These are phyloP conservation scores for Trochalopteron elliotii DNA, from an alignment of 2,113 vertebrate species.

Conservation along the genomic window DNA sequence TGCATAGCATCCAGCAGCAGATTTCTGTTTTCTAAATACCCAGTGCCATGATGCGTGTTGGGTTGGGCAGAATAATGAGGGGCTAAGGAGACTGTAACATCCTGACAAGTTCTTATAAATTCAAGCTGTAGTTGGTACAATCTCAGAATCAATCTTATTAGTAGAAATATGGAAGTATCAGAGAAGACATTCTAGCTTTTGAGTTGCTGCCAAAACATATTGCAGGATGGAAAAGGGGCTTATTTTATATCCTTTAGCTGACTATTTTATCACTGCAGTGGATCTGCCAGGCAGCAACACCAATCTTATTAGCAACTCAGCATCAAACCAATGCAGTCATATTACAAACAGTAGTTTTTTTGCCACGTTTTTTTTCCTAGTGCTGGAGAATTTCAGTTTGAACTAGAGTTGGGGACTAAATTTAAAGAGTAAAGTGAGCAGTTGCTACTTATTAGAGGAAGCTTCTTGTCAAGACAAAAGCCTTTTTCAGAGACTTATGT, in stretches of 20 bases:
- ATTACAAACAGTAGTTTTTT: not conserved
- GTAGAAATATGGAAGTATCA: not conserved
- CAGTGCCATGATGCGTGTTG: not conserved
- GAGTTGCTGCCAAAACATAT: not conserved
- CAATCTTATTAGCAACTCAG: constrained; percentile 8
- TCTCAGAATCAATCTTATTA: not conserved
- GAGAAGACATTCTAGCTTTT: not conserved
- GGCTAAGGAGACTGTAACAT: not conserved
- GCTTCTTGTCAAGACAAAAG: not conserved
- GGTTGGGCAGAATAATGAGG: not conserved
- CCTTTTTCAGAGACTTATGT: not conserved
- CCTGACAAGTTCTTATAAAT: not conserved
- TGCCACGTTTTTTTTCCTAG: not conserved
- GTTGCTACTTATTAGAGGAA: not conserved
- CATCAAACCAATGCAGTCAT: not conserved
- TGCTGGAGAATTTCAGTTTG: not conserved
- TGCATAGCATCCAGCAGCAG: not conserved
- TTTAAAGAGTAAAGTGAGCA: not conserved
- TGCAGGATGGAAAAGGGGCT: not conserved
- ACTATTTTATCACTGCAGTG: constrained; percentile 1
- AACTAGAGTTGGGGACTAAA: not conserved
- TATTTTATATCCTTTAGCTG: constrained; percentile 4
- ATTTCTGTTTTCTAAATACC: not conserved
- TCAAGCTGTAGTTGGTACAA: not conserved
- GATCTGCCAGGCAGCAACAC: not conserved